phyloP scores from a whole-genome alignment of 2,888 invertebrate genomes.

The Lapara coniferarum region DNA sequence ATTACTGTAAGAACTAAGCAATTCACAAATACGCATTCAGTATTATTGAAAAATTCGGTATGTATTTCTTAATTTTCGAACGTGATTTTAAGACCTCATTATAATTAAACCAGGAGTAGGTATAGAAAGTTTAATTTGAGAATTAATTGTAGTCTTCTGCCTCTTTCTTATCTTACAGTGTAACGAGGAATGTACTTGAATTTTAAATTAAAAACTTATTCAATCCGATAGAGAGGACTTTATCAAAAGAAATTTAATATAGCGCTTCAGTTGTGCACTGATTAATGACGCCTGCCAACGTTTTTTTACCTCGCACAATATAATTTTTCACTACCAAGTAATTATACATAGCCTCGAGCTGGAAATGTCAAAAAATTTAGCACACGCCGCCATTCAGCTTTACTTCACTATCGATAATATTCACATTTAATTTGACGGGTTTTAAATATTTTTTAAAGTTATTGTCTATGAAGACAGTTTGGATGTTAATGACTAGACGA shows the following conservation, averaged over 20 bases:
- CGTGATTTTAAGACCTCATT: too few relatives aligned
- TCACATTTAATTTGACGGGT: not conserved
- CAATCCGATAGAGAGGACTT: slow-evolving; percentile 5
- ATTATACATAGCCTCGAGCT: slow-evolving; percentile 25
- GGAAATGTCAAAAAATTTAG: slow-evolving; percentile 23
- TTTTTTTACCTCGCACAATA: slow-evolving; percentile 23
- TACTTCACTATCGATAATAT: slow-evolving; percentile 10
- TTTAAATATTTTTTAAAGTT: not conserved
- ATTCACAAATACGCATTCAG: too few relatives aligned
- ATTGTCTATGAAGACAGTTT: too few relatives aligned
- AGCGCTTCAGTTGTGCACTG: slow-evolving; percentile 19
- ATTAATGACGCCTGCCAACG: slow-evolving; percentile 11
- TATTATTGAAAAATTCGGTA: too few relatives aligned
- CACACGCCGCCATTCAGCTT: not conserved
- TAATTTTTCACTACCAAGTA: slow-evolving; percentile 22
- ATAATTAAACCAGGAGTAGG: too few relatives aligned
- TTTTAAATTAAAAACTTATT: not conserved
- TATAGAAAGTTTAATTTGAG: too few relatives aligned
- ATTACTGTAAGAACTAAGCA: too few relatives aligned
- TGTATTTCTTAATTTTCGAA: too few relatives aligned
- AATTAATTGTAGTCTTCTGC: too few relatives aligned
- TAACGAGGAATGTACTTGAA: not conserved
- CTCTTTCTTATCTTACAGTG: not conserved
- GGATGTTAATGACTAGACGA: too few relatives aligned
- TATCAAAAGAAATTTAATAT: slow-evolving; percentile 15